These are phyloP conservation scores for Sparidentex hasta DNA, from an alignment of 2,797 vertebrate species.

Conservation along the genomic window DNA sequence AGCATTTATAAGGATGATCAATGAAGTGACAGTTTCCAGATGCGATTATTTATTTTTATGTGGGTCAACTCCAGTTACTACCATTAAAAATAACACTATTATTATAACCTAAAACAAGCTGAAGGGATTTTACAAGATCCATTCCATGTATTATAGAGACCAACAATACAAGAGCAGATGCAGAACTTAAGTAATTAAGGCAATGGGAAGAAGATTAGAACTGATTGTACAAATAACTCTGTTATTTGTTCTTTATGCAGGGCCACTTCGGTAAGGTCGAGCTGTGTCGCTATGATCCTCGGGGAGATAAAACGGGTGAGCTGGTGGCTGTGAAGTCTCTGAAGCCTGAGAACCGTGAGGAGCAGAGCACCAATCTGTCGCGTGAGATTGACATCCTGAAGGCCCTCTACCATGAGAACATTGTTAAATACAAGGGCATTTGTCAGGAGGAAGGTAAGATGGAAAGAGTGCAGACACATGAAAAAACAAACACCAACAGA, in stretches of 20 bases:
- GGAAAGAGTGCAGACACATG: background rate
- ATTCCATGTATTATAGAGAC: background rate
- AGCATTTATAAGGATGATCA: background rate
- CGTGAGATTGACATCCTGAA: constrained; percentile 95
- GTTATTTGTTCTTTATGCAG: constrained; percentile 76
- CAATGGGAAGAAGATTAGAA: background rate
- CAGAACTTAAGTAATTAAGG: background rate
- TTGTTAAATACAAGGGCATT: constrained; percentile 98
- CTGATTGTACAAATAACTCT: background rate
- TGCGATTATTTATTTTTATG: background rate
- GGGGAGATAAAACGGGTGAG: constrained; percentile 95
- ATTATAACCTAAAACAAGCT: background rate
- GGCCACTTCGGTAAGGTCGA: constrained; percentile 99
- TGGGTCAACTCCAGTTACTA: background rate
- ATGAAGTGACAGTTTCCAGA: background rate
- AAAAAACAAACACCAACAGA: background rate
- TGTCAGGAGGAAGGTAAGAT: constrained; percentile 93
- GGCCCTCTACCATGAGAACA: constrained; percentile 97
- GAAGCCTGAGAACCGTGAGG: constrained; percentile 93
- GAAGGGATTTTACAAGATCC: background rate
- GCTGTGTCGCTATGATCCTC: constrained; percentile 95
- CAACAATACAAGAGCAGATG: background rate
- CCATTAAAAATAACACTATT: background rate
- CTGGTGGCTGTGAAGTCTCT: constrained; percentile 97
- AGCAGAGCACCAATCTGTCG: constrained; percentile 93